Base-by-base conservation (phyloP, 1,140 invertebrate species). In the Druon quercuslanigerum region DNA sequence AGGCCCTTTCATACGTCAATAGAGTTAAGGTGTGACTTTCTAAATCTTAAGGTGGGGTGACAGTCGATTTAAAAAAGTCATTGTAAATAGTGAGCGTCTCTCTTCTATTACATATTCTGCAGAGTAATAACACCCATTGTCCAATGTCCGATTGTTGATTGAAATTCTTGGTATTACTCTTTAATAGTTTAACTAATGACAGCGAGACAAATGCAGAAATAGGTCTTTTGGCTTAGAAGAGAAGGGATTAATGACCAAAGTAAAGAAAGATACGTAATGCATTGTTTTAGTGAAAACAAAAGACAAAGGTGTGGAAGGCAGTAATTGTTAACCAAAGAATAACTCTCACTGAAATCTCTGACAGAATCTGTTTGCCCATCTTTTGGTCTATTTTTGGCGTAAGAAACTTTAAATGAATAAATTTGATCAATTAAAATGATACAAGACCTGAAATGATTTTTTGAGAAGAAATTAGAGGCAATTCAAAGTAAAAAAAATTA, bases 231-330 rank as follows among this genome's bases (percentile, higher is more conserved):
- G 11, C 40, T 46, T 0, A 46, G 60, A 40, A 66, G 60, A 66
- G 40, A 40, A 33, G 25, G 25, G 40, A 66, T 66, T 66, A 66
- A 66, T 66, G 60, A 40, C 60, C 60, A 66, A 66, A 66, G 20
- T 33, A 46, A 16, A 33, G 40, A 46, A 1, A 46, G 40, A 46
- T 46, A 46, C 40, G 7, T 46, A 46, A 46, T 12, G 19, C 54
- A 66, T 66, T 66, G 60, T 66, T 40, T 66, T 66, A 46, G 60
- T 7, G 60, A 66, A 66, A 66, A 66, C 60, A 66, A 66, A 66
- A 66, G 60, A 66, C 33, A 40, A 66, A 66, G 60, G 60, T 66
- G 60, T 66, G 60, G 60, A 66, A 66, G 60, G n/a, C 60, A 40
- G 60, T 66, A 66, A 40, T 60, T 60, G 57, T 66, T 66, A 16